Percentiles rank a stretch among this genome's conserved stretches.
phyloP scores from a whole-genome alignment of 2,888 invertebrate genomes.

The Brachyptera putata region DNA sequence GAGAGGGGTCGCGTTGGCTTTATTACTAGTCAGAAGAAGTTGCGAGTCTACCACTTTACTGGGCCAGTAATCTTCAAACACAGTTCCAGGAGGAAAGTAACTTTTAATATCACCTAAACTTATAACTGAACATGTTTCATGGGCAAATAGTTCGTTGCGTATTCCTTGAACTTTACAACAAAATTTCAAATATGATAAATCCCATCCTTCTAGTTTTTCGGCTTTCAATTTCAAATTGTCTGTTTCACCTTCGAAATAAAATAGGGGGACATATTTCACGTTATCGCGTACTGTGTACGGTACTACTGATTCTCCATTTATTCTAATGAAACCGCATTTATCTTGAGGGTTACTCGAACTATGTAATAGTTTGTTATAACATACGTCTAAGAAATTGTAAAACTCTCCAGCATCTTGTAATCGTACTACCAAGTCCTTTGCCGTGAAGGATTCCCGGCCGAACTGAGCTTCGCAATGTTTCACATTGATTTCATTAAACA shows the following conservation, averaged over 20 bases:
- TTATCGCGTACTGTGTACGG: constrained; percentile 82
- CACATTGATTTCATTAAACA: constrained; percentile 88
- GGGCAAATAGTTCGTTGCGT: constrained; percentile 83
- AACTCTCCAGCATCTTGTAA: constrained; percentile 85
- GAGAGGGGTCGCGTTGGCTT: constrained; percentile 29
- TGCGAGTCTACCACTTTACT: constrained; percentile 82
- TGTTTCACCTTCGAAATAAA: constrained; percentile 82
- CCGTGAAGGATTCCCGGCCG: constrained; percentile 77
- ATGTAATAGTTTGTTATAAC: constrained; percentile 75
- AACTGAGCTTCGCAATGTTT: constrained; percentile 89
- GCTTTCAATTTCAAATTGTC: constrained; percentile 84
- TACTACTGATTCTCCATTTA: constrained; percentile 89
- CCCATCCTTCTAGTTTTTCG: constrained; percentile 86
- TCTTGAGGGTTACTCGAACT: constrained; percentile 63
- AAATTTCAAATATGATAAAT: constrained; percentile 86
- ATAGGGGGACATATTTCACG: constrained; percentile 85
- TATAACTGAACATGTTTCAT: constrained; percentile 86
- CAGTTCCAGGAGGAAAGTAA: constrained; percentile 84
- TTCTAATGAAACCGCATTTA: constrained; percentile 86
- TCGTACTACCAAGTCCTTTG: constrained; percentile 86
- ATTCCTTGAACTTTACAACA: constrained; percentile 94
- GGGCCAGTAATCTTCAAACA: constrained; percentile 92
- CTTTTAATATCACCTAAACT: constrained; percentile 86
- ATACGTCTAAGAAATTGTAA: constrained; percentile 84
- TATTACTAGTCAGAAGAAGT: constrained; percentile 57